Base-by-base conservation (phyloP, 2,888 invertebrate species). In the Deilephila elpenor region DNA sequence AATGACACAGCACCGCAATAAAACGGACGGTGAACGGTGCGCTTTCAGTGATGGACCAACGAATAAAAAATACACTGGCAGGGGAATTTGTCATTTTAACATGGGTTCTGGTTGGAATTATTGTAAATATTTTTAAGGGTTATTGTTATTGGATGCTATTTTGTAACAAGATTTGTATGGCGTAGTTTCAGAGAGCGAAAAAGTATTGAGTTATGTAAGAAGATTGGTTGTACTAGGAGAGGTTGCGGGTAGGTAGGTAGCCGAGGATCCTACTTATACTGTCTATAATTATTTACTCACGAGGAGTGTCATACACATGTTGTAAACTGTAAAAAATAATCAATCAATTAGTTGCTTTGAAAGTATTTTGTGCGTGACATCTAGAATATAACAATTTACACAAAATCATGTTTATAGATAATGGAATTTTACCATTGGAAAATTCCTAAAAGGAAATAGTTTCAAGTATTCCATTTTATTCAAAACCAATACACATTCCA, bases 401-500 rank as follows among this genome's bases (percentile, higher is more conserved):
- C 6, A 37, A 37, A 7, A 37, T 37, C 7, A 37, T 6, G 6
- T 25, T 25, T 25, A 37, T 37, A 37, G 0, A 59, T 25, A 0
- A 60, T 60, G 11, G 4, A 3, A 7, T 60, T 32, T 34, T 62
- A 19, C n/a, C 6, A 14, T 14, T 44, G 77, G 79, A 79, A 74
- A 25, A 25, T 25, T 74, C 76, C 79, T 73, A 77, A 80, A 80
- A 82, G 79, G 73, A 71, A 81, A 87, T 81, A 83, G 80, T 86
- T 83, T 83, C 77, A 83, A 84, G 80, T 80, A 84, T 81, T 78
- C 25, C 82, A 86, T 88, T 87, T 86, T 82, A 82, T 84, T 78
- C 76, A 76, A 71, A 75, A 74, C 84, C 86, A 84, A 87, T 86
- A 86, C 83, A 80, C 86, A 88, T 89, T 87, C 86, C 85, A 77